phyloP scores from a whole-genome alignment of 2,113 vertebrate species.

The Campylorhamphus procurvoides region DNA sequence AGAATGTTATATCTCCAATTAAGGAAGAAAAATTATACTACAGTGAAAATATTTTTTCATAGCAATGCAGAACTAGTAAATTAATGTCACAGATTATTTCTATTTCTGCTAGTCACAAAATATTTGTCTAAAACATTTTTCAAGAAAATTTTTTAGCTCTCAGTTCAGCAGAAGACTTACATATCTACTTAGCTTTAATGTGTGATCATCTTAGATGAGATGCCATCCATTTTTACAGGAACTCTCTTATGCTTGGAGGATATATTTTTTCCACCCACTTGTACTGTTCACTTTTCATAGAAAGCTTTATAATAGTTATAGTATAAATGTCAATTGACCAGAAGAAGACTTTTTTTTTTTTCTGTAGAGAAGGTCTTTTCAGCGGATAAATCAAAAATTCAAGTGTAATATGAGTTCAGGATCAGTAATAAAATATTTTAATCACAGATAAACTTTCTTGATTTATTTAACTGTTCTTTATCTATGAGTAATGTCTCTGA shows the following conservation, averaged over 20 bases:
- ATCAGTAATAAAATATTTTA: not conserved
- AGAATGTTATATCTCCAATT: not conserved
- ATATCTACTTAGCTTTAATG: not conserved
- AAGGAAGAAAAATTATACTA: slow-evolving; percentile 27
- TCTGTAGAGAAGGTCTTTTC: not conserved
- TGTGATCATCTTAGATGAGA: not conserved
- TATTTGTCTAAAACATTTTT: not conserved
- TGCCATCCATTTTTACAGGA: not conserved
- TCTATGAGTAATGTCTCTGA: not conserved
- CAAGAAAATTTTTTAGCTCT: not conserved
- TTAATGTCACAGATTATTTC: not conserved
- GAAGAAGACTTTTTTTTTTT: not conserved
- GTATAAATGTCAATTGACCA: not conserved
- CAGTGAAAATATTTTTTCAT: slow-evolving; percentile 15
- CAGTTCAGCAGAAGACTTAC: not conserved
- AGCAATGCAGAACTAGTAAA: not conserved
- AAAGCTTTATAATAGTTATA: not conserved
- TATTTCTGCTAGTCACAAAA: not conserved
- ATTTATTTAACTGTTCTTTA: not conserved
- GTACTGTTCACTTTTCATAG: not conserved
- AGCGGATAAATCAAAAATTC: not conserved
- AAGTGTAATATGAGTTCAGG: not conserved
- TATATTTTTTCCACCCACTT: not conserved
- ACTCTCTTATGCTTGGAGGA: not conserved
- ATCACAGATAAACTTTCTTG: not conserved